Evolutionary conservation across 2,797 vertebrate species (phyloP).

Genomic region (Sparidentex hasta): DNA sequence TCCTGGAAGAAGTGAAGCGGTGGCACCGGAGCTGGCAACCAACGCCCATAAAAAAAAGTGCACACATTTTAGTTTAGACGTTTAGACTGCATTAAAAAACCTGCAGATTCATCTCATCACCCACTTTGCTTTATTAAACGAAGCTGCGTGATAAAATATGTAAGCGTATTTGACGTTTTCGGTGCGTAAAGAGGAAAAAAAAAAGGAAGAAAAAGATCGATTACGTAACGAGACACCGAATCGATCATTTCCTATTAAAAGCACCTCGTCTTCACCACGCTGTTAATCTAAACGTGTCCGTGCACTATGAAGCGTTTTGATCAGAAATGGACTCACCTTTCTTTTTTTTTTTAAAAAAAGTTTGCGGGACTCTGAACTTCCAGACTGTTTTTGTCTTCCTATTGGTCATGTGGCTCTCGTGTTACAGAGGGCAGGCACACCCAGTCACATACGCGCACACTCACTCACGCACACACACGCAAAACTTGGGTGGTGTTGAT

Average conservation of each 20-base stretch:
- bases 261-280: neutral
- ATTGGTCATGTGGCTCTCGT: conserved; percentile 68
- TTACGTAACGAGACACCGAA: conserved; percentile 44
- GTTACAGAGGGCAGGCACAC: conserved; percentile 61
- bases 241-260: conserved; percentile 23
- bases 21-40: conserved; percentile 45
- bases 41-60: conserved; percentile 64
- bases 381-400: conserved; percentile 50
- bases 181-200: neutral
- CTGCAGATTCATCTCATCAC: conserved; percentile 3
- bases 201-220: neutral
- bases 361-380: conserved; percentile 59
- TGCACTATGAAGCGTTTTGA: conserved; percentile 1
- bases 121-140: conserved; percentile 19
- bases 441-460: conserved; percentile 33
- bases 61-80: neutral
- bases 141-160: neutral
- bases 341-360: conserved; percentile 27
- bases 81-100: neutral
- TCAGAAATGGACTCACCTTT: conserved; percentile 76
- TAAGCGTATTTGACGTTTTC: neutral
- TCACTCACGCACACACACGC: too few species aligned
- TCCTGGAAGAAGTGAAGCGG: conserved; percentile 63
- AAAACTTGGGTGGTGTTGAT: conserved; percentile 25
- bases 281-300: neutral